Conservation (phyloP, 2,888 invertebrate genomes). For the Drosophila niveifrons region DNA sequence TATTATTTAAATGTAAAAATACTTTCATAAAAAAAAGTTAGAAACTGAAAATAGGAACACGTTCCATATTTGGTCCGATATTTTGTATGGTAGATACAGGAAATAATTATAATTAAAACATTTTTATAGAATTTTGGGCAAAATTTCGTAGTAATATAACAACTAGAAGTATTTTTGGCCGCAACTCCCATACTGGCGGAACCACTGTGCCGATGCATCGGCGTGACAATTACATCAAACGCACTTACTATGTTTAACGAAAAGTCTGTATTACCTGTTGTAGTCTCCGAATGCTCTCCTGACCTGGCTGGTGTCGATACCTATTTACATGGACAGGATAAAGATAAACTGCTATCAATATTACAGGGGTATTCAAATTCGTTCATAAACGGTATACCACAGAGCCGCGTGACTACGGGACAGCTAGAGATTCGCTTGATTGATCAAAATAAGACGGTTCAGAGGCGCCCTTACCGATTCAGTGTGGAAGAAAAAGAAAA, state of each 20-base stretch:
- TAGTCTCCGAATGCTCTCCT: constrained; percentile 6
- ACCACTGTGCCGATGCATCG: neutral
- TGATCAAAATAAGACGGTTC: neutral
- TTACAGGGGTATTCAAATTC: neutral
- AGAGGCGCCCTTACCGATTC: neutral
- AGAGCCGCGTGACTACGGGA: neutral
- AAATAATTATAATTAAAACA: too few species aligned
- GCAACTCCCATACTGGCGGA: too few species aligned
- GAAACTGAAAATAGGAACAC: too few species aligned
- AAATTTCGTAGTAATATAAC: too few species aligned
- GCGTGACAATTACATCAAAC: constrained; percentile 7
- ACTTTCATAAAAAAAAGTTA: too few species aligned
- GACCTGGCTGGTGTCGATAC: constrained; percentile 7
- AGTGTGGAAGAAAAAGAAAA: neutral
- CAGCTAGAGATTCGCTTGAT: neutral
- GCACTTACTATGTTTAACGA: constrained; percentile 11
- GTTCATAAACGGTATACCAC: constrained; percentile 1
- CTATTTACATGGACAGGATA: constrained; percentile 5
- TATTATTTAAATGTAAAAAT: too few species aligned
- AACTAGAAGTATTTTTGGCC: too few species aligned
- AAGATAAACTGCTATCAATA: constrained; percentile 3
- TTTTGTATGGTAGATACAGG: too few species aligned
- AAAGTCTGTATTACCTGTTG: constrained; percentile 8
- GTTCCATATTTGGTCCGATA: too few species aligned
- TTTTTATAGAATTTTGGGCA: too few species aligned